A percentile compares a stretch with the other conserved stretches of the same genome.
phyloP scores from a whole-genome alignment of 2,797 vertebrate genomes.

The Aselliscus stoliczkanus region DNA sequence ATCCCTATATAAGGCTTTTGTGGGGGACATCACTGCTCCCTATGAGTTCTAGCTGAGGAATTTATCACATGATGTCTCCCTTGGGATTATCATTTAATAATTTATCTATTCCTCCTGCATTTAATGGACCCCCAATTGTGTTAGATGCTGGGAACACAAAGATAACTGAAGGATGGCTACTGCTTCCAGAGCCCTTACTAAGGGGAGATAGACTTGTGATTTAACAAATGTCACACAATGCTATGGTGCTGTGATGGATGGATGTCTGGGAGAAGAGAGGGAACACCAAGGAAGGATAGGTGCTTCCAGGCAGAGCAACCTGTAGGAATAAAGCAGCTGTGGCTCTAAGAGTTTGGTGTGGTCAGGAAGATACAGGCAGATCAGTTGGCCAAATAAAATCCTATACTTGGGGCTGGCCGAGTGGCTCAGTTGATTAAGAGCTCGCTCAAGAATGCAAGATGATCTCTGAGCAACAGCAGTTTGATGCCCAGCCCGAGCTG shows the following conservation, averaged over 20 bases:
- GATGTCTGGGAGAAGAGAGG: neutral
- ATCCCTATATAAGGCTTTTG: neutral
- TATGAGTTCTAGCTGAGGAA: neutral
- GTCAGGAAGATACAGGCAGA: neutral
- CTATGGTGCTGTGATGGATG: neutral
- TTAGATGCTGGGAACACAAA: neutral
- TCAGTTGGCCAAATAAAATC: neutral
- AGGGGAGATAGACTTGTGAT: neutral
- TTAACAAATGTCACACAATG: neutral
- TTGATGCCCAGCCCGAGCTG: too few species aligned
- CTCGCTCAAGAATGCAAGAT: too few species aligned
- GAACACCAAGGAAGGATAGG: neutral
- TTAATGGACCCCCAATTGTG: neutral
- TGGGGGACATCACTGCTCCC: neutral
- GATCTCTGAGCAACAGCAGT: too few species aligned
- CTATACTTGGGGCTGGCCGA: too few species aligned
- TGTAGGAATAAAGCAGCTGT: neutral
- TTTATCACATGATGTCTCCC: neutral
- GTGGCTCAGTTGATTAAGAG: too few species aligned
- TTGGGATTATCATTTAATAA: neutral
- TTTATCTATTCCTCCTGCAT: neutral
- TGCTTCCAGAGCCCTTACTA: neutral
- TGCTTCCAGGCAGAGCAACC: neutral
- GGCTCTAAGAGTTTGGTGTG: neutral
- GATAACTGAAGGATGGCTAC: neutral